phyloP scores from a whole-genome alignment of 2,888 invertebrate species.

The Himalopsyche japonica region DNA sequence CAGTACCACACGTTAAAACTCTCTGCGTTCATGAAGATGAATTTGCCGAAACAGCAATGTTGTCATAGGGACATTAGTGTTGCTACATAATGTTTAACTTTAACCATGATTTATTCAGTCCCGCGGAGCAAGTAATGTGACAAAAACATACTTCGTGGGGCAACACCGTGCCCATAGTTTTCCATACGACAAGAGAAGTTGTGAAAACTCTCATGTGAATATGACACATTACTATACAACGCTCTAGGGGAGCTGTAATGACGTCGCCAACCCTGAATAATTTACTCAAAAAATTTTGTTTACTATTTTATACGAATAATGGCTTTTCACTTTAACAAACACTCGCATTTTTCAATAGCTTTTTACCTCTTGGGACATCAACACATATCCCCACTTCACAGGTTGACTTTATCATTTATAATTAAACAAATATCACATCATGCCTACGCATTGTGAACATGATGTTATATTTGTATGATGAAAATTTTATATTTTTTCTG shows the following conservation, averaged over 20 bases:
- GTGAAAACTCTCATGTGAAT: constrained; percentile 33
- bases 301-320: background rate
- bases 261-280: constrained; percentile 23
- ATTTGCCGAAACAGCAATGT: constrained; percentile 23
- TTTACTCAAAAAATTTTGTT: constrained; percentile 8
- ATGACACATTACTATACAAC: constrained; percentile 28
- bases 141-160: constrained; percentile 34
- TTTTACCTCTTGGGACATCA: background rate
- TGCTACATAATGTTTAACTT: constrained; percentile 32
- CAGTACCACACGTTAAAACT: background rate
- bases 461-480: too few species aligned
- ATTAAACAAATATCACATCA: background rate
- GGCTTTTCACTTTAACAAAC: background rate
- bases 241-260: constrained; percentile 26
- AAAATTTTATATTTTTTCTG: too few species aligned
- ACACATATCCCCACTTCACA: background rate
- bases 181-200: constrained; percentile 27
- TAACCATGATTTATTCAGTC: constrained; percentile 41
- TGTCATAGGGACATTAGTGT: constrained; percentile 29
- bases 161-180: constrained; percentile 8
- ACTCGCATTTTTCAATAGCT: background rate
- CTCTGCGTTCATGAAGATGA: constrained; percentile 24
- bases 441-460: too few species aligned
- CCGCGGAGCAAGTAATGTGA: constrained; percentile 33
- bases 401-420: background rate